Conservation (phyloP, 2,797 vertebrate genomes). For the Channa striata region DNA sequence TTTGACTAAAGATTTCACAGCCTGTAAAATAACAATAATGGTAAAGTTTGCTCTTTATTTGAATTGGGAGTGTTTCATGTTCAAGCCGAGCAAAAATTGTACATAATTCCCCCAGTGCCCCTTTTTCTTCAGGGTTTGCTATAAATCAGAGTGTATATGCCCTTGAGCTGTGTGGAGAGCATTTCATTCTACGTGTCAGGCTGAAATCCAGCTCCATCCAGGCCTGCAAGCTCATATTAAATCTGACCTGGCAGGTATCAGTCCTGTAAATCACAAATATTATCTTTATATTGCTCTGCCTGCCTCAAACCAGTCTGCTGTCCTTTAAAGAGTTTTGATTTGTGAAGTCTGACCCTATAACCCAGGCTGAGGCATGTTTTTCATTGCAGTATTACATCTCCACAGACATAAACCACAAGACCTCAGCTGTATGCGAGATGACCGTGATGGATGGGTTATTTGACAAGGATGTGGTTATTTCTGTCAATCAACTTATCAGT, state of each 20-base stretch:
- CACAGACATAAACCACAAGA: slow-evolving; percentile 7
- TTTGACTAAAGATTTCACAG: slow-evolving; percentile 54
- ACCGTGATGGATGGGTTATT: slow-evolving; percentile 7
- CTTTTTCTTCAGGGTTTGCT: slow-evolving; percentile 54
- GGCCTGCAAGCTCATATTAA: slow-evolving; percentile 68
- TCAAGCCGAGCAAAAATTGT: slow-evolving; percentile 51
- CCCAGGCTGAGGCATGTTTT: slow-evolving; percentile 20
- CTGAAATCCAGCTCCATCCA: slow-evolving; percentile 65
- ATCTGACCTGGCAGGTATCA: slow-evolving; percentile 73
- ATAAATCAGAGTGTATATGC: slow-evolving; percentile 59
- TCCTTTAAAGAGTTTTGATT: slow-evolving; percentile 36
- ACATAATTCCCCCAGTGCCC: slow-evolving; percentile 52
- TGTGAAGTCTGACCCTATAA: slow-evolving; percentile 32
- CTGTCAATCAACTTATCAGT: background rate
- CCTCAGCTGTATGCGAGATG: background rate
- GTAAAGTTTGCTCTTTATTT: slow-evolving; percentile 60
- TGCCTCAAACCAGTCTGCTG: slow-evolving; percentile 51
- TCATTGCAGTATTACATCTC: slow-evolving; percentile 7
- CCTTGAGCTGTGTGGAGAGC: slow-evolving; percentile 69
- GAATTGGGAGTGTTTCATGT: slow-evolving; percentile 60
- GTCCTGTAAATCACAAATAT: slow-evolving; percentile 71
- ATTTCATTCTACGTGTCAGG: slow-evolving; percentile 63
- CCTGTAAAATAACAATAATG: slow-evolving; percentile 48
- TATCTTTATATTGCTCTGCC: slow-evolving; percentile 58
- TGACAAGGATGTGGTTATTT: background rate